phyloP scores from a whole-genome alignment of 1,140 invertebrate species.

The Lamellibrachia luymesi region DNA sequence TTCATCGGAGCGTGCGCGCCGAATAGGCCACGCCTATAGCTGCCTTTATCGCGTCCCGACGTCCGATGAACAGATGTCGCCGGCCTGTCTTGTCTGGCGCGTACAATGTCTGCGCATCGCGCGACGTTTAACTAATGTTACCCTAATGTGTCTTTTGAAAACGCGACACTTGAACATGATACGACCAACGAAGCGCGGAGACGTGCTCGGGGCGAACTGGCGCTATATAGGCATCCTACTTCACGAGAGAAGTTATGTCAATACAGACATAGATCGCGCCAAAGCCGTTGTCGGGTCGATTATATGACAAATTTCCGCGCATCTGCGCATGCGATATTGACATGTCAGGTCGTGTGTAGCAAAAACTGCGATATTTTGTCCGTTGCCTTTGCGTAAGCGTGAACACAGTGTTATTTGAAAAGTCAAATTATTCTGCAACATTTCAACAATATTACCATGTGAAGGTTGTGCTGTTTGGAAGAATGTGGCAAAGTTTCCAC shows the following conservation, averaged over 20 bases:
- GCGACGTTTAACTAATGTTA: neutral
- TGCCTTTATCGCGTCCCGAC: neutral
- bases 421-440: too few relatives aligned
- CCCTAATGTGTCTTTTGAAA: conserved; percentile 1
- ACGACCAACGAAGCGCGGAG: neutral
- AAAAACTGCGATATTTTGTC: neutral
- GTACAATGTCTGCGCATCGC: neutral
- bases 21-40: neutral
- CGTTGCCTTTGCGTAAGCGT: neutral
- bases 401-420: too few relatives aligned
- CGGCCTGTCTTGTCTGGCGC: neutral
- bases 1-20: neutral
- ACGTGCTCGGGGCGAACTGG: neutral
- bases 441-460: too few relatives aligned
- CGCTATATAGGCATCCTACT: neutral
- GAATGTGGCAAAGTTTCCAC: too few relatives aligned
- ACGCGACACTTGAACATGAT: neutral
- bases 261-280: neutral
- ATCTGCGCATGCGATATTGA: neutral
- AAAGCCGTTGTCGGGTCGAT: neutral
- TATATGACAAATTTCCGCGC: neutral
- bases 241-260: neutral
- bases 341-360: neutral
- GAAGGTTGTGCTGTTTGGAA: too few relatives aligned
- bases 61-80: neutral